Evolutionary conservation across 2,888 invertebrate species (phyloP).

Genomic region (Eulithis testata): DNA sequence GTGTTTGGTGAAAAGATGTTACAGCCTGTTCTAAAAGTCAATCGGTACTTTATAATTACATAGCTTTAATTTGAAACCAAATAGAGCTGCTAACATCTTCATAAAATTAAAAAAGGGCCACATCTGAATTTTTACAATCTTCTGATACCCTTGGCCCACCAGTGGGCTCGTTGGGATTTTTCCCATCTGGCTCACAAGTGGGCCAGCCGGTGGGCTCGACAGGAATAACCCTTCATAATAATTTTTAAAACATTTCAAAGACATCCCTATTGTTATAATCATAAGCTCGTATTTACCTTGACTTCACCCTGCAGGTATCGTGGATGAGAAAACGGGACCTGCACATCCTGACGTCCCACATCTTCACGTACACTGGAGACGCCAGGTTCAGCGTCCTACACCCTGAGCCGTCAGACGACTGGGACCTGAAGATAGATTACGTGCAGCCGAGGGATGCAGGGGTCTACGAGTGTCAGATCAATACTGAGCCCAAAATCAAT

Average conservation of each 20-base stretch:
- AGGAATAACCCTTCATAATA: too few relatives aligned
- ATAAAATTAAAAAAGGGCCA: too few relatives aligned
- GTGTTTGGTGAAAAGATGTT: background rate
- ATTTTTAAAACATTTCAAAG: too few relatives aligned
- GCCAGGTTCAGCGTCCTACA: slow-evolving; percentile 93
- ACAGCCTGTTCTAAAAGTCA: background rate
- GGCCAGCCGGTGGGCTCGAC: too few relatives aligned
- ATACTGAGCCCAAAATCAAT: slow-evolving; percentile 95
- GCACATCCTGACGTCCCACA: slow-evolving; percentile 92
- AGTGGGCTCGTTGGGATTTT: too few relatives aligned
- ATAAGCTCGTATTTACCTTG: background rate
- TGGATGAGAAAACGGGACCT: slow-evolving; percentile 93
- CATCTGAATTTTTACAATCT: too few relatives aligned
- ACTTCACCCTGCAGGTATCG: slow-evolving; percentile 85
- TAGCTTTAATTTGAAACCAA: too few relatives aligned
- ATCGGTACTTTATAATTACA: background rate
- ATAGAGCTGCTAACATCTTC: too few relatives aligned
- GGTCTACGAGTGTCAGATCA: slow-evolving; percentile 95
- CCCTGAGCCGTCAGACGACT: slow-evolving; percentile 93
- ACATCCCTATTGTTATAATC: too few relatives aligned
- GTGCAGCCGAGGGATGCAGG: slow-evolving; percentile 93
- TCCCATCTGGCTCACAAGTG: too few relatives aligned
- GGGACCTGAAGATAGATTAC: slow-evolving; percentile 93
- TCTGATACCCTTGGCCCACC: too few relatives aligned
- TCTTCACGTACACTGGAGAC: slow-evolving; percentile 95